These are phyloP conservation scores for Takifugu bimaculatus DNA, from an alignment of 2,113 vertebrate species.

Conservation along the genomic window DNA sequence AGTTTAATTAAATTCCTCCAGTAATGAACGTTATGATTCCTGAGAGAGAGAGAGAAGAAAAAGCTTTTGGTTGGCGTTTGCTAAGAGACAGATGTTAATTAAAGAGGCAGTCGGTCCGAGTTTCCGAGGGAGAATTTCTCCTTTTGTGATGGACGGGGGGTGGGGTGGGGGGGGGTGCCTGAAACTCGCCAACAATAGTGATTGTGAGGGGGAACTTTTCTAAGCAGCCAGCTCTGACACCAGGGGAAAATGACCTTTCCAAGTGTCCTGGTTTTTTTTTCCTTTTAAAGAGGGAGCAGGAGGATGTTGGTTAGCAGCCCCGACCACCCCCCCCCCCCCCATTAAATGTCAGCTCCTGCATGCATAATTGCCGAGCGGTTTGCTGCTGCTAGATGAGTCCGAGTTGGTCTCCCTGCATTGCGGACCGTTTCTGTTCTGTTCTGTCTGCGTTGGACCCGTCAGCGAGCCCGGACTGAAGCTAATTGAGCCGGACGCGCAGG, in stretches of 20 bases:
- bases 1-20: conserved; percentile 31
- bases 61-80: conserved; percentile 29
- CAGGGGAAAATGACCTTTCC: conserved; percentile 69
- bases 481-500: conserved; percentile 36
- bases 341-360: conserved; percentile 73
- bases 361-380: conserved; percentile 66
- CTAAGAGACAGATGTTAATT: too few relatives aligned
- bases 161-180: conserved; percentile 10
- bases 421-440: too few relatives aligned
- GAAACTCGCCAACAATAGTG: conserved; percentile 48
- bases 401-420: not conserved
- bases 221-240: conserved; percentile 53
- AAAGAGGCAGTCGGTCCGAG: conserved; percentile 18
- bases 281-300: conserved; percentile 53
- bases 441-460: too few relatives aligned
- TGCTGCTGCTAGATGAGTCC: conserved; percentile 41
- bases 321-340: conserved; percentile 57
- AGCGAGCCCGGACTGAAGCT: conserved; percentile 9
- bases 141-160: conserved; percentile 46
- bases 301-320: conserved; percentile 69
- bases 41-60: not conserved
- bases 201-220: conserved; percentile 51
- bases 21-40: conserved; percentile 32
- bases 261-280: conserved; percentile 57
- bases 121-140: conserved; percentile 28